These are phyloP conservation scores for Dendronephthya gigantea DNA, from an alignment of 64 coral and sea anemone genomes.

Conservation along the genomic window DNA sequence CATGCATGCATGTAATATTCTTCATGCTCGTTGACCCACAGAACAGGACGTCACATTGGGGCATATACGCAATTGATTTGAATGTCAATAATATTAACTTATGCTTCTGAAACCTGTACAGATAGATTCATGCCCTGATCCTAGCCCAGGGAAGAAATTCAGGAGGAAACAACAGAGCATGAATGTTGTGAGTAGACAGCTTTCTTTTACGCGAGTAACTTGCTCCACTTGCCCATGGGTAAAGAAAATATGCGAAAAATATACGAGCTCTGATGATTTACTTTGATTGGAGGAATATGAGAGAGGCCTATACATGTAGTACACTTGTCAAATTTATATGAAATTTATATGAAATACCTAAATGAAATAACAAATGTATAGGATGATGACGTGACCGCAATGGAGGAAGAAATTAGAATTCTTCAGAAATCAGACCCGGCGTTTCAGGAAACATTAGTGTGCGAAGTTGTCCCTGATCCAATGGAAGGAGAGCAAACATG, in stretches of 20 bases:
- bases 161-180: neutral
- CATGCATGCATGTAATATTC: no score
- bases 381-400: slow-evolving; percentile 55
- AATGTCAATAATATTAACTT: neutral
- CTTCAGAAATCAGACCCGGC: slow-evolving; percentile 53
- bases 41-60: no score
- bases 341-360: no score
- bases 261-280: no score
- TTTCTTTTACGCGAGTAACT: no score
- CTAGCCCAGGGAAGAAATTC: neutral
- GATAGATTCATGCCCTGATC: slow-evolving; percentile 7
- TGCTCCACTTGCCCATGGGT: no score
- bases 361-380: no score
- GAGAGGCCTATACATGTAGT: no score
- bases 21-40: no score
- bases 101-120: neutral
- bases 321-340: neutral
- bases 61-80: no score
- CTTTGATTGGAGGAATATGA: no score
- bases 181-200: slow-evolving; percentile 22
- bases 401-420: slow-evolving; percentile 83
- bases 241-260: no score
- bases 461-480: slow-evolving; percentile 74
- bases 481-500: slow-evolving; percentile 99
- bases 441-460: slow-evolving; percentile 56